These are phyloP conservation scores for Digitonthophagus gazella DNA, from an alignment of 2,888 invertebrate species.

Conservation along the genomic window DNA sequence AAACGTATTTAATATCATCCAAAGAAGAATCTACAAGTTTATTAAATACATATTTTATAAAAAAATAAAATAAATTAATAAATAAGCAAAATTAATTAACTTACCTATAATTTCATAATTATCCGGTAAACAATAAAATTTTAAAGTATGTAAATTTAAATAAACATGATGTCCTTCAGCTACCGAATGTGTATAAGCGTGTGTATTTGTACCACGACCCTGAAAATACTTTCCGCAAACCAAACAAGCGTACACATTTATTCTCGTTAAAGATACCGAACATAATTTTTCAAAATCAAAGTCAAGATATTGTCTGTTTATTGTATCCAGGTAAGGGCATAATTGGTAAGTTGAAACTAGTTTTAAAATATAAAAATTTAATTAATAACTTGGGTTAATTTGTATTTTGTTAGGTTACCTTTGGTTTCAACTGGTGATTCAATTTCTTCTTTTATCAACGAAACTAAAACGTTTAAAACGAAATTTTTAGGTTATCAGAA, in stretches of 20 bases:
- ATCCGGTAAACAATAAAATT: conserved; percentile 98
- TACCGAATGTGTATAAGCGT: conserved; percentile 98
- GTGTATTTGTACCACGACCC: conserved; percentile 96
- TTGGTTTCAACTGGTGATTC: background rate
- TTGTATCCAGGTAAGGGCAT: conserved; percentile 97
- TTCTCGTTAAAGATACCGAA: conserved; percentile 94
- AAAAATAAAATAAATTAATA: too few species aligned
- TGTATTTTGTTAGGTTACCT: background rate
- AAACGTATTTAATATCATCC: conserved; percentile 97
- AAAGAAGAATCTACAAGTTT: conserved; percentile 80
- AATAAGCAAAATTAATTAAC: conserved; percentile 34
- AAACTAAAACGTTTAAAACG: background rate
- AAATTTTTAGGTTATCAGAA: background rate
- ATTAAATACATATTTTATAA: too few species aligned
- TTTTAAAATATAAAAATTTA: background rate
- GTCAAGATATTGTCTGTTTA: conserved; percentile 93
- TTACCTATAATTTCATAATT: conserved; percentile 98
- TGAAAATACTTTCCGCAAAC: conserved; percentile 99
- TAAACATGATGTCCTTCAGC: conserved; percentile 98
- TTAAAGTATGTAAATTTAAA: conserved; percentile 91
- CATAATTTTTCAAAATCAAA: conserved; percentile 99
- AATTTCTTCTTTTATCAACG: conserved; percentile 2
- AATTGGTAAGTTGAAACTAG: conserved; percentile 46
- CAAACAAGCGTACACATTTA: conserved; percentile 98
- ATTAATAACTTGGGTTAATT: background rate